Base-by-base conservation (phyloP, 2,888 invertebrate species). In the Julus scandinavius region DNA sequence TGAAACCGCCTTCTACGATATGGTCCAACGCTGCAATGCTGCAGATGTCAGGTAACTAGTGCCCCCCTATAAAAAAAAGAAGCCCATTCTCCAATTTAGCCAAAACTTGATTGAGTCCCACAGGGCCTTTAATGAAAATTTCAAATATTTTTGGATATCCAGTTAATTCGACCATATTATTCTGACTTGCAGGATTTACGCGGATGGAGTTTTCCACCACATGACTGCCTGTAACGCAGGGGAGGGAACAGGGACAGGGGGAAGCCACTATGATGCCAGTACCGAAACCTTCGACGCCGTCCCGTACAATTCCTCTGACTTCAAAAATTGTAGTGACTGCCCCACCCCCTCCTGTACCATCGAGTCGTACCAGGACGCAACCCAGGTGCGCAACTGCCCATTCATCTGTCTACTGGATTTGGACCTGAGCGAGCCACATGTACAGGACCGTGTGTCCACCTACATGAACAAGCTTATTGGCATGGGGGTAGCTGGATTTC, bases 201-300 rank as follows among this genome's bases (percentile, higher is more conserved):
- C 95, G 0, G 96, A 97, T 91, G 94, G 94, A 0, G 94, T 98
- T 17, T 93, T 97, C 89, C 98, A 98, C 92, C 97, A 98, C 92
- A 97, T 97, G 97, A 94, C 96, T 0, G 95, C 93, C 0, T 93
- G 93, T 84, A 91, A 93, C 11, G 93, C 93, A 0, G 85, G 90
- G 90, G 90, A 91, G 88, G 89, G 89, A 4, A 91, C 7, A 2
- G 96, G 96, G 0, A 95, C 95, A 0, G 96, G 93, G 1, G 95
- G 95, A 38, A 89, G 90, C 88, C 89, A 89, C 58, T 93, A 91
- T 90, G 91, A 94, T 91, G 94, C 95, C 6, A 92, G 91, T 0
- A 90, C 91, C 1, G 94, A 94, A 91, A 91, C 92, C 7, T 96
- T 94, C 91, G 94, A 94, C 0, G 92, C 93, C 0, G 95, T 96